phyloP scores from a whole-genome alignment of 2,888 invertebrate species.

The Crocallis elinguaria region DNA sequence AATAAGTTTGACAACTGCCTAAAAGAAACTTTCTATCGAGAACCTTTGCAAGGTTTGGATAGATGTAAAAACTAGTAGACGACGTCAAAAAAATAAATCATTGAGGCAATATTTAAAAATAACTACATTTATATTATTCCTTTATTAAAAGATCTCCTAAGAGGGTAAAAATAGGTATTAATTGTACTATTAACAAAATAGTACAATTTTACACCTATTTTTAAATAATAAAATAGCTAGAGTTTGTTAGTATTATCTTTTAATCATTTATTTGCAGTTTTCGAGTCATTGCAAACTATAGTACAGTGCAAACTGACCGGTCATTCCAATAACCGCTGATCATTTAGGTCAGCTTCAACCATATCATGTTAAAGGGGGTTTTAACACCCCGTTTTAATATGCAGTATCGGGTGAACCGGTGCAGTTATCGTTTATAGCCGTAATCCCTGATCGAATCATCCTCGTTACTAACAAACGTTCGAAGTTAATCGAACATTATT shows the following conservation, averaged over 20 bases:
- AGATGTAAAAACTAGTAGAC: no score
- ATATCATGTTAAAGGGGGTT: conserved; percentile 11
- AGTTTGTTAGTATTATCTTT: not conserved
- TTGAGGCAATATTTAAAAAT: no score
- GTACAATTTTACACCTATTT: no score
- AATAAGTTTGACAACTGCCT: no score
- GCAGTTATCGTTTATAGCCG: not conserved
- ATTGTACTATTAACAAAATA: no score
- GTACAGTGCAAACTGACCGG: not conserved
- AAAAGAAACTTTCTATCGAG: no score
- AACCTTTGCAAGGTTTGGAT: no score
- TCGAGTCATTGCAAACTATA: conserved; percentile 1
- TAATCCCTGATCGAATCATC: not conserved
- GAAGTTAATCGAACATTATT: not conserved
- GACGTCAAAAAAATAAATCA: no score
- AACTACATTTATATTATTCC: no score
- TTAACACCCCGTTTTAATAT: conserved; percentile 7
- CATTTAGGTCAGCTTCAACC: conserved; percentile 19
- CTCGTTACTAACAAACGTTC: not conserved
- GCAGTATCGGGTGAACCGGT: conserved; percentile 3
- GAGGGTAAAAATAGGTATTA: no score
- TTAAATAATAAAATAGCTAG: no score
- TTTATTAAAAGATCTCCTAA: no score
- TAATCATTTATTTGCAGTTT: not conserved
- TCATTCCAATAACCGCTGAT: conserved; percentile 11